Conservation (phyloP, 1,140 invertebrate species). For the Chironomus tepperi region DNA sequence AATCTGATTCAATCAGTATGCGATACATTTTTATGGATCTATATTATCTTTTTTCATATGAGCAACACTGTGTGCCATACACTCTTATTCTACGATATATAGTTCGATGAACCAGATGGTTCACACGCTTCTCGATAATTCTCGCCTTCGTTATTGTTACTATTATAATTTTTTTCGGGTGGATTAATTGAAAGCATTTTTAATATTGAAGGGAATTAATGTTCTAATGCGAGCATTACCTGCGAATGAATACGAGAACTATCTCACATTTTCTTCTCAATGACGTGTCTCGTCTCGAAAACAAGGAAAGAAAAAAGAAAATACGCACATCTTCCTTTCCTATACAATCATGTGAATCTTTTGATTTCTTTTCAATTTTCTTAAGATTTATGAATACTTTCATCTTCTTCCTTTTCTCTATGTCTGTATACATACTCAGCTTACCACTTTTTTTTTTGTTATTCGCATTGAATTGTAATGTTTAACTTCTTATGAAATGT, state of each 20-base stretch:
- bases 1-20: slow-evolving; percentile 19
- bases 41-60: neutral
- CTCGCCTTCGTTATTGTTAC: neutral
- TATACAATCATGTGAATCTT: slow-evolving; percentile 13
- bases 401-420: neutral
- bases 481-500: neutral
- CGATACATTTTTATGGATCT: neutral
- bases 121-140: slow-evolving; percentile 20
- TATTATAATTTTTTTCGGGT: neutral
- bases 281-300: neutral
- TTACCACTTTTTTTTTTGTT: too few species aligned
- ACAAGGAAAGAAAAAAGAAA: neutral
- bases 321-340: slow-evolving; percentile 6
- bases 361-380: neutral
- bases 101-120: neutral
- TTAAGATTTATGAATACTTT: neutral
- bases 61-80: neutral
- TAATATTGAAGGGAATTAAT: slow-evolving; percentile 2
- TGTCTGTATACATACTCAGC: too few species aligned
- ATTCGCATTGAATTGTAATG: neutral
- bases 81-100: neutral
- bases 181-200: slow-evolving; percentile 11
- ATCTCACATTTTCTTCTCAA: neutral
- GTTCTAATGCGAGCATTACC: neutral
- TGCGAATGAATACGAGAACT: neutral